These are phyloP conservation scores for Cyprinella venusta DNA, from an alignment of 2,797 vertebrate species.

Conservation along the genomic window DNA sequence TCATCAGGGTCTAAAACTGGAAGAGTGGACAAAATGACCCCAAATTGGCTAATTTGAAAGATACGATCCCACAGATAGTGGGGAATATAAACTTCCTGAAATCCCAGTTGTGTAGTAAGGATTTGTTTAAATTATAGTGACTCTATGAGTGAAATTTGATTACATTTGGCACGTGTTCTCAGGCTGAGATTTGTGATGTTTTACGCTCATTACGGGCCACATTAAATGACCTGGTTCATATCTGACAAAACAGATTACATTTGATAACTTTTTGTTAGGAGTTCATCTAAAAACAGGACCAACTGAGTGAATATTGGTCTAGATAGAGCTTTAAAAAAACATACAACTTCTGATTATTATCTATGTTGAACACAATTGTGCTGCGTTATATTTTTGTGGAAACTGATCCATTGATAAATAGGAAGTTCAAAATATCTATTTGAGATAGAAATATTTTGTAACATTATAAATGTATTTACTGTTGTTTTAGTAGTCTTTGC, in stretches of 20 bases:
- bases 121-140: not conserved
- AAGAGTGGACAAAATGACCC: conserved; percentile 10
- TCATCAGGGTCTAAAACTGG: not conserved
- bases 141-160: not conserved
- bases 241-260: not conserved
- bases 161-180: not conserved
- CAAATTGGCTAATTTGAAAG: not conserved
- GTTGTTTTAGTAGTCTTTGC: not conserved
- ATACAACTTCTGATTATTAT: too few species aligned
- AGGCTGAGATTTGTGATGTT: not conserved
- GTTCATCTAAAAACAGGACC: not conserved
- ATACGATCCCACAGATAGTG: not conserved
- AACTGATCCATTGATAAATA: not conserved
- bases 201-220: not conserved
- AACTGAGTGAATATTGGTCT: not conserved
- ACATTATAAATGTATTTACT: not conserved
- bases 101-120: conserved; percentile 1
- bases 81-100: not conserved
- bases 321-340: not conserved
- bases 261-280: not conserved
- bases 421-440: too few species aligned
- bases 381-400: not conserved
- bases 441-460: too few species aligned
- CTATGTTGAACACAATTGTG: too few species aligned
- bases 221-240: not conserved